Evolutionary conservation across 2,888 invertebrate genomes (phyloP), one percentile per base, ranked within the genome.

Genomic region (Pollenia amentaria): DNA sequence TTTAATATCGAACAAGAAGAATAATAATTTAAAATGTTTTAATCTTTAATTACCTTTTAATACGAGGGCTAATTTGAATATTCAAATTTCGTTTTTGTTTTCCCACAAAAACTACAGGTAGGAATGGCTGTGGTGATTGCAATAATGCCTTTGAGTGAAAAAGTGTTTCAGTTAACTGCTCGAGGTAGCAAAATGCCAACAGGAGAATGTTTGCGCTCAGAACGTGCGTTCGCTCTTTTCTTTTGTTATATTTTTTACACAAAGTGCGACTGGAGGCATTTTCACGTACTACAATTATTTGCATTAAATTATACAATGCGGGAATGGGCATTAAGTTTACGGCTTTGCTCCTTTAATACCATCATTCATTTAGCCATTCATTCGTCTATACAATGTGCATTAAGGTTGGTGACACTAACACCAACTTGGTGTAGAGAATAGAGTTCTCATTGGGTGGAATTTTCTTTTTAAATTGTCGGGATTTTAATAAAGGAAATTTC

Each of bases 261-360:
- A 80, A 80, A 55, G 64, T 70, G 51, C 21, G 16, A 53, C 64
- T 46, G 18, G 1, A 53, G 40, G 73, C 80, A 65, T 73, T 73
- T 55, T 64, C 55, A 64, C 72, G 16, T 53, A 70, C 7, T 77
- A 65, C 40, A 16, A 60, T 46, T 57, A 65, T 46, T 51, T 53
- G 16, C 51, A 44, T 29, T n/a, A n/a, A 16, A 18, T 57, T 10
- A 16, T 65, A 67, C n/a, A 60, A 67, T 75, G 48, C 67, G 73
- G 65, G 21, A 57, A 55, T 65, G 21, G n/a, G 18, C 40, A 70
- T 51, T 60, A 48, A 48, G 67, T 8, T 14, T 42, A 16, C n/a
- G 12, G n/a, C 29, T 8, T 40, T 70, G 7, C 16, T n/a, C 3
- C 2, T 53, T 16, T 40, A 38, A 42, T 48, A 21, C 14, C 57